Conservation (phyloP, 2,888 invertebrate genomes). For the Globia sparganii region DNA sequence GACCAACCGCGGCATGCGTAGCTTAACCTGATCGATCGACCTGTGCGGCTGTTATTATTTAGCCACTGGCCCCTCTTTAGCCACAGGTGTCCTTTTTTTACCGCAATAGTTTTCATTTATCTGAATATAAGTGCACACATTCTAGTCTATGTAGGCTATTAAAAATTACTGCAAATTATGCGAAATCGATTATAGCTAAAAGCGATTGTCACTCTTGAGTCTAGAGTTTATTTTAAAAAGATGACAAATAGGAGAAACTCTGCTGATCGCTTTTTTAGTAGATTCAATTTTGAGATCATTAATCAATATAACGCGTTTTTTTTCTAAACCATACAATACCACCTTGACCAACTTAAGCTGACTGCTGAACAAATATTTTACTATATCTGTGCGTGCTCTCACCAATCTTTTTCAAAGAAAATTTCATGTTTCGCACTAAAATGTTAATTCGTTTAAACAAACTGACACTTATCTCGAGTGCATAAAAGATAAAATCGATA, state of each 20-base stretch:
- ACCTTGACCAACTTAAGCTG: constrained; percentile 12
- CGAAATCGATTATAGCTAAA: neutral
- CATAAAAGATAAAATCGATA: constrained; percentile 54
- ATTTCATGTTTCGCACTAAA: constrained; percentile 30
- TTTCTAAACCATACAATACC: neutral
- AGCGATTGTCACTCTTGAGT: neutral
- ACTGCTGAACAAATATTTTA: constrained; percentile 37
- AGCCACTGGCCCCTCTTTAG: too few relatives aligned
- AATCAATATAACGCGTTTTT: neutral
- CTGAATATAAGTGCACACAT: too few relatives aligned
- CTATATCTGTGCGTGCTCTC: constrained; percentile 16
- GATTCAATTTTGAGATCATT: neutral
- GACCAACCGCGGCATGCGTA: too few relatives aligned
- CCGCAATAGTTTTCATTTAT: neutral
- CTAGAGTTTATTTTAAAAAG: neutral
- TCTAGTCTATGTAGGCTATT: neutral
- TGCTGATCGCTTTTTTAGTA: constrained; percentile 39
- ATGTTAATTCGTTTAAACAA: constrained; percentile 23
- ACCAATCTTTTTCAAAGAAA: constrained; percentile 22
- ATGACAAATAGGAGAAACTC: constrained; percentile 24
- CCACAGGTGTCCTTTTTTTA: neutral
- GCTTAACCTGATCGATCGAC: too few relatives aligned
- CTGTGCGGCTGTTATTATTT: too few relatives aligned
- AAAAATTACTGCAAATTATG: neutral
- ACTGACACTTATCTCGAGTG: constrained; percentile 37